Conservation (phyloP, 2,113 vertebrate species). For the Spea multiplicata region DNA sequence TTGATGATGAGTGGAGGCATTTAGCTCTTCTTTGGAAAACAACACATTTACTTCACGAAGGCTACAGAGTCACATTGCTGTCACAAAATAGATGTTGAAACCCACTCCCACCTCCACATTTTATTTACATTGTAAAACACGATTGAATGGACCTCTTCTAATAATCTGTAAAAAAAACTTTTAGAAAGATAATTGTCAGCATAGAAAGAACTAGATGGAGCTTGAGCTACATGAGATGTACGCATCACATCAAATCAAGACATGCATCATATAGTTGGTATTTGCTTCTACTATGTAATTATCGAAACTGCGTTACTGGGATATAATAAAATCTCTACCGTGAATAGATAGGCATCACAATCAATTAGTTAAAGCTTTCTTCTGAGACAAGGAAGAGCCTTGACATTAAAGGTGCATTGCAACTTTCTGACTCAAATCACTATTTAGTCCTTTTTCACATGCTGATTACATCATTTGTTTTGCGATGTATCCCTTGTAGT, state of each 20-base stretch:
- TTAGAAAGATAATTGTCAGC: too few species aligned
- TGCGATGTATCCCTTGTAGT: not conserved
- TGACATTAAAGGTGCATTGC: not conserved
- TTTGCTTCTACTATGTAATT: constrained; percentile 6
- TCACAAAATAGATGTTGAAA: too few species aligned
- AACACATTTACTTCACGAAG: too few species aligned
- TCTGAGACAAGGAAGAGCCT: not conserved
- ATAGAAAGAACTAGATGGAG: constrained; percentile 1
- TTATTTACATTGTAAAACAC: too few species aligned
- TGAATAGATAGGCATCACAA: constrained; percentile 1
- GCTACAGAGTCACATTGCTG: too few species aligned
- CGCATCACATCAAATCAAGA: not conserved
- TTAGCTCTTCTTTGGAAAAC: too few species aligned
- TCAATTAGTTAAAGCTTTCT: not conserved
- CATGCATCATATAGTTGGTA: not conserved
- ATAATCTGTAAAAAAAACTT: too few species aligned
- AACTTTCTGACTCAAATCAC: not conserved
- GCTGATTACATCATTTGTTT: not conserved
- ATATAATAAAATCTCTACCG: constrained; percentile 1
- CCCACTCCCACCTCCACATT: too few species aligned
- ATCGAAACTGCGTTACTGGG: constrained; percentile 11
- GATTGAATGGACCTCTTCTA: too few species aligned
- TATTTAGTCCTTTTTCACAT: not conserved
- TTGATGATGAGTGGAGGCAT: too few species aligned
- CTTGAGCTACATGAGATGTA: not conserved